phyloP scores from a whole-genome alignment of 2,113 vertebrate species.

The Xiphophorus maculatus region DNA sequence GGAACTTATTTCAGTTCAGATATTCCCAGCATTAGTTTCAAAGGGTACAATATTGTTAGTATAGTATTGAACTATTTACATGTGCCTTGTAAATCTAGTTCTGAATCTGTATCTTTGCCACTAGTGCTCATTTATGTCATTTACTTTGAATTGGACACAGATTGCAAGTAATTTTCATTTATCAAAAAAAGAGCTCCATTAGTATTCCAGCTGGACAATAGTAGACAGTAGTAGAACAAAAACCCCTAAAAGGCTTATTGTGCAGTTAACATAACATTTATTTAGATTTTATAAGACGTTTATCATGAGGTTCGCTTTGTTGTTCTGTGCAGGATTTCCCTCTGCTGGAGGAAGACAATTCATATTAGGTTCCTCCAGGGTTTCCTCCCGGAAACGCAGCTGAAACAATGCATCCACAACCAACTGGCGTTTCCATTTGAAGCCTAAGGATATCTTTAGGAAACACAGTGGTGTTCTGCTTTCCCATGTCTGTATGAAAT shows the following conservation, averaged over 20 bases:
- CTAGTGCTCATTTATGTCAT: conserved; percentile 33
- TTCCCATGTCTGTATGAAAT: too few relatives aligned
- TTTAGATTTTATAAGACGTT: conserved; percentile 51
- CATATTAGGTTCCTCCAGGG: conserved; percentile 46
- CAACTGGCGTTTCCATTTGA: conserved; percentile 42
- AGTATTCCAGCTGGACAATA: too few relatives aligned
- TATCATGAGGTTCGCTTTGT: conserved; percentile 63
- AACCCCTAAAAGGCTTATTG: conserved; percentile 25
- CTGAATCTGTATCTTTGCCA: conserved; percentile 25
- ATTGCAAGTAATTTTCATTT: conserved; percentile 46
- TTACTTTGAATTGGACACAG: conserved; percentile 36
- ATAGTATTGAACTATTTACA: not conserved
- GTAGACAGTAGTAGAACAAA: too few relatives aligned
- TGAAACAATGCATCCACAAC: conserved; percentile 47
- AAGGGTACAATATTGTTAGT: too few relatives aligned
- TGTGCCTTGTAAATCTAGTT: not conserved
- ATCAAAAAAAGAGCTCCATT: not conserved
- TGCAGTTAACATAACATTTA: conserved; percentile 32
- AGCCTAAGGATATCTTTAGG: not conserved
- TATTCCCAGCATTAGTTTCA: too few relatives aligned
- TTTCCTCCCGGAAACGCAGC: conserved; percentile 56
- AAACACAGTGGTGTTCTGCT: too few relatives aligned
- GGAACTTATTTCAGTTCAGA: too few relatives aligned
- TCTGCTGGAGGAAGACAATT: conserved; percentile 47
- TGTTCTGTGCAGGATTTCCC: conserved; percentile 77